These are phyloP conservation scores for Seira musarum DNA, from an alignment of 2,888 invertebrate species.

Conservation along the genomic window DNA sequence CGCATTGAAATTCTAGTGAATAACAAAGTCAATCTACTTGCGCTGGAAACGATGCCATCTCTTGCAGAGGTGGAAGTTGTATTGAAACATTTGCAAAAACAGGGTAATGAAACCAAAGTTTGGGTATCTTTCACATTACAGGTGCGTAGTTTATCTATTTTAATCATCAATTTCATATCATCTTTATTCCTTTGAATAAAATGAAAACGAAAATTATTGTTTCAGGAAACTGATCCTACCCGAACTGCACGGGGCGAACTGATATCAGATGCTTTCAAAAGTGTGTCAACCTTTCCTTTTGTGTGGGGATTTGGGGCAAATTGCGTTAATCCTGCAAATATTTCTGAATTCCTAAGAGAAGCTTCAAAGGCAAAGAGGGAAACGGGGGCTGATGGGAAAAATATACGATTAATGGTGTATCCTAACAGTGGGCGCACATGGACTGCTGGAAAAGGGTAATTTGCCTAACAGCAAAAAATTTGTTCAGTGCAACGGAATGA, in stretches of 20 bases:
- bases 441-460: constrained; percentile 74
- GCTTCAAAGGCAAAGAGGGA: constrained; percentile 71
- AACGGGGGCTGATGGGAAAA: constrained; percentile 72
- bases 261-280: constrained; percentile 81
- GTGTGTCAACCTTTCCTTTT: constrained; percentile 77
- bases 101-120: constrained; percentile 81
- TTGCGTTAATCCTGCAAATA: constrained; percentile 82
- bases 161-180: no score
- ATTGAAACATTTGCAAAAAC: constrained; percentile 81
- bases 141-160: no score
- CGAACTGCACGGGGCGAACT: constrained; percentile 85
- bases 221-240: constrained; percentile 47
- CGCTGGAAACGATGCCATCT: constrained; percentile 94
- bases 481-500: no score
- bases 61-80: constrained; percentile 87
- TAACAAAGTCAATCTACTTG: constrained; percentile 87
- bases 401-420: constrained; percentile 84
- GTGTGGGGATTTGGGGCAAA: constrained; percentile 92
- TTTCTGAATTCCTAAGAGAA: constrained; percentile 77
- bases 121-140: constrained; percentile 93
- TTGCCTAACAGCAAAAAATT: neutral
- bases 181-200: no score
- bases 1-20: constrained; percentile 85
- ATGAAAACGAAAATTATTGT: no score
- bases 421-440: constrained; percentile 94